A percentile compares a stretch with the other conserved stretches of the same genome.
These are phyloP conservation scores for Mico argentatus DNA, from an alignment of 2,797 vertebrate genomes.

Conservation along the genomic window DNA sequence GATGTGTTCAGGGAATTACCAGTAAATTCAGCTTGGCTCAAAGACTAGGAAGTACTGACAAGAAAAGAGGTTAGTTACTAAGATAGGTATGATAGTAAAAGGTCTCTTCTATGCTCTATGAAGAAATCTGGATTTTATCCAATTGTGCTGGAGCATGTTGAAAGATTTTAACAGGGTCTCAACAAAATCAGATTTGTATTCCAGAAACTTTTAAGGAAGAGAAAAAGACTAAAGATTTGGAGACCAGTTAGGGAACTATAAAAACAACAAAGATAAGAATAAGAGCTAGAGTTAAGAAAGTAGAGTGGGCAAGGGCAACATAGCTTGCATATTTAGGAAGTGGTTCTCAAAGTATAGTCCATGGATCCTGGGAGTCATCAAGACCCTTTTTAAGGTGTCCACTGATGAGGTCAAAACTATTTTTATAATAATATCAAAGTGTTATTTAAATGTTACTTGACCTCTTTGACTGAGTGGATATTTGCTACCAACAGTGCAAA, in stretches of 20 bases:
- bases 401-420: constrained; percentile 2
- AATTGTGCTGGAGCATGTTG: not conserved
- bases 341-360: not conserved
- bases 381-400: not conserved
- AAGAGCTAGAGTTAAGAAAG: not conserved
- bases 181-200: constrained; percentile 1
- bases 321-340: not conserved
- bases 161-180: not conserved
- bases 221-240: not conserved
- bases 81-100: not conserved
- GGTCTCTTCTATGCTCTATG: not conserved
- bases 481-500: not conserved
- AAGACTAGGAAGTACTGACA: not conserved
- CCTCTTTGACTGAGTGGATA: not conserved
- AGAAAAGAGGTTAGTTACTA: not conserved
- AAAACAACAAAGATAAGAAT: not conserved
- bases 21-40: not conserved
- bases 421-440: not conserved
- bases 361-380: not conserved
- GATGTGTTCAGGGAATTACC: not conserved
- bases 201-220: not conserved
- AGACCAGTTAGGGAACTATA: not conserved
- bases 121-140: constrained; percentile 35
- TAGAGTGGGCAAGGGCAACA: not conserved
- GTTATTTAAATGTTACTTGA: not conserved